These are phyloP conservation scores for Symphodus melops DNA, from an alignment of 2,113 vertebrate species.

Conservation along the genomic window DNA sequence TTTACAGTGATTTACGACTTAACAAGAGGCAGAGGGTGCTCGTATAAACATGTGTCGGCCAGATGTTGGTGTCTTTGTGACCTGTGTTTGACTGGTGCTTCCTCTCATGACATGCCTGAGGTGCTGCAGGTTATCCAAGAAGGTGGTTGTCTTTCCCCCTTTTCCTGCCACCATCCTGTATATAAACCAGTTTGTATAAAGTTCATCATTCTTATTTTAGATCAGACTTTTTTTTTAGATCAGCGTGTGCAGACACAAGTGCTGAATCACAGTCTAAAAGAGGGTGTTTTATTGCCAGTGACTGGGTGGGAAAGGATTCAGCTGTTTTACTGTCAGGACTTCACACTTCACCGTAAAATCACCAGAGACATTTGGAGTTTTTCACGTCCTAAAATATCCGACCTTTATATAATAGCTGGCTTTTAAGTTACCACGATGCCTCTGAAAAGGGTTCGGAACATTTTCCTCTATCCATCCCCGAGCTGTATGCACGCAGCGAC, in stretches of 20 bases:
- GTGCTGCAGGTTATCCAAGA: not conserved
- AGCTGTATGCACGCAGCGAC: not conserved
- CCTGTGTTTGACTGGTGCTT: not conserved
- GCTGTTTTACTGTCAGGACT: conserved; percentile 26
- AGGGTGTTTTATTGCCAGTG: conserved; percentile 17
- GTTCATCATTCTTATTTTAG: not conserved
- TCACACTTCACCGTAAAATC: conserved; percentile 15
- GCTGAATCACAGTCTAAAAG: not conserved
- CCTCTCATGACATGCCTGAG: conserved; percentile 3
- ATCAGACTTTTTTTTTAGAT: not conserved
- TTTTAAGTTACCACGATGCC: conserved; percentile 17
- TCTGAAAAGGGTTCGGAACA: not conserved
- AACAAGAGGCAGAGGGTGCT: conserved; percentile 17
- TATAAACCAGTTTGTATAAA: not conserved
- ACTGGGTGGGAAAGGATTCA: conserved; percentile 4
- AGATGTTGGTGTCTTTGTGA: conserved; percentile 57
- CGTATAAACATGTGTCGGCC: conserved; percentile 53
- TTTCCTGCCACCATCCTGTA: conserved; percentile 23
- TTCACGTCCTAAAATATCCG: conserved; percentile 35
- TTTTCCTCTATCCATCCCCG: not conserved
- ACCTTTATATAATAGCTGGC: conserved; percentile 7
- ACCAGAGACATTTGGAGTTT: conserved; percentile 17
- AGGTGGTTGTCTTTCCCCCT: not conserved
- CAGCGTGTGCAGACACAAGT: not conserved
- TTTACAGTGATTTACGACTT: conserved; percentile 44